Percentiles rank a stretch among this genome's conserved stretches.
phyloP scores from a whole-genome alignment of 2,797 vertebrate species.

The Chiloscyllium punctatum region DNA sequence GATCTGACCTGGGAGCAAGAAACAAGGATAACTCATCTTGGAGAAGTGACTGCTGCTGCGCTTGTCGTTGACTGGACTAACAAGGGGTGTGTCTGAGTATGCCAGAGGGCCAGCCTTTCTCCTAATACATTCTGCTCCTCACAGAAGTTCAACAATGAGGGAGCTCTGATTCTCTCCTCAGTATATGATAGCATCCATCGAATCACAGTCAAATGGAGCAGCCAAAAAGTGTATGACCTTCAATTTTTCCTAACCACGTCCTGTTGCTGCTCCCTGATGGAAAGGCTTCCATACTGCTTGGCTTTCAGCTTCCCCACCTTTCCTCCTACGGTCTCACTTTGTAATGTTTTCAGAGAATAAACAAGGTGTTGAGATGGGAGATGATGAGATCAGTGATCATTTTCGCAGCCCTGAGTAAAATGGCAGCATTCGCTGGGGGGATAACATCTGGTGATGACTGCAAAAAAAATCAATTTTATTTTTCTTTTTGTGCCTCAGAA shows the following conservation, averaged over 20 bases:
- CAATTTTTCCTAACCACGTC: neutral
- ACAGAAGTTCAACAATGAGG: neutral
- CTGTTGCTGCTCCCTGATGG: neutral
- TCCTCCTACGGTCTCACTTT: neutral
- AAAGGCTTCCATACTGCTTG: neutral
- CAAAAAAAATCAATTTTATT: neutral
- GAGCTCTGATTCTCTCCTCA: neutral
- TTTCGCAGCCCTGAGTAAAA: neutral
- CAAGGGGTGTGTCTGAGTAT: neutral
- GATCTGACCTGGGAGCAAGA: neutral
- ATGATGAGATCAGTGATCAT: neutral
- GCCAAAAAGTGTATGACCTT: neutral
- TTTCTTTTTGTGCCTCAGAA: neutral
- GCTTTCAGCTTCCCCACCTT: neutral
- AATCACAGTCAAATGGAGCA: neutral
- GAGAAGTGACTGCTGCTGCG: neutral
- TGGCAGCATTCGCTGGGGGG: neutral
- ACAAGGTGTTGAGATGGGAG: neutral
- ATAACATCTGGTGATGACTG: neutral
- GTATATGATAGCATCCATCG: neutral
- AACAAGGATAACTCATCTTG: neutral
- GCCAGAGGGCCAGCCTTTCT: neutral
- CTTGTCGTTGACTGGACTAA: neutral
- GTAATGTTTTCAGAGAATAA: neutral
- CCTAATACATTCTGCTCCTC: neutral